Conservation (phyloP, 2,888 invertebrate species). For the Diplazon laetatorius region DNA sequence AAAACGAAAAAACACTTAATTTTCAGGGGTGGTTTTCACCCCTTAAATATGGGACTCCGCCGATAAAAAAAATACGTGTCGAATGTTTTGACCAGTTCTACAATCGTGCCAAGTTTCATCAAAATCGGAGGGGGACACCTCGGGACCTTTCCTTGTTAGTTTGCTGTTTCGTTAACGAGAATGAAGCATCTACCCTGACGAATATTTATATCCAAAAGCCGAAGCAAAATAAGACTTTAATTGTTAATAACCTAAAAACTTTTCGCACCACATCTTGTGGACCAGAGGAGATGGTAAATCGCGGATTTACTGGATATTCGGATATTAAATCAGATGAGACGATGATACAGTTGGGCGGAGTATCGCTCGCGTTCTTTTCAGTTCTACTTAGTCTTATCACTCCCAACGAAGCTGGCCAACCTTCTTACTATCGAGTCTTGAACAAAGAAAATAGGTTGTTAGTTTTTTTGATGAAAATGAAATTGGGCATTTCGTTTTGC, state of each 20-base stretch:
- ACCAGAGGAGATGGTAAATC: neutral
- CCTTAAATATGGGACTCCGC: no score
- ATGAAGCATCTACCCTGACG: conserved; percentile 53
- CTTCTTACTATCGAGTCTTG: conserved; percentile 46
- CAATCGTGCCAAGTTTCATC: no score
- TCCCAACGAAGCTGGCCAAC: conserved; percentile 43
- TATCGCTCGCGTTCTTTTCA: conserved; percentile 32
- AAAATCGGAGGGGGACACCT: no score
- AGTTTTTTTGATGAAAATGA: conserved; percentile 61
- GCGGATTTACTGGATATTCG: conserved; percentile 48
- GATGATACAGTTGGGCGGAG: conserved; percentile 16
- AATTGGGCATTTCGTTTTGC: conserved; percentile 56
- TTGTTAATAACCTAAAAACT: neutral
- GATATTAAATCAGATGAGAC: conserved; percentile 44
- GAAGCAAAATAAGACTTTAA: neutral
- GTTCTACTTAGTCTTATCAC: conserved; percentile 52
- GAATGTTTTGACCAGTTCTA: no score
- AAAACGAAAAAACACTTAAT: no score
- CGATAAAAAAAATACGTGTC: no score
- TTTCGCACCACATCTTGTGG: neutral
- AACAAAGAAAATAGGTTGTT: conserved; percentile 48
- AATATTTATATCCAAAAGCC: conserved; percentile 13
- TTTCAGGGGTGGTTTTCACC: no score
- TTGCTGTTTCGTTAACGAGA: no score
- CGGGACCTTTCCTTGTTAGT: no score